phyloP scores from a whole-genome alignment of 2,888 invertebrate species.

The Congeria kusceri region DNA sequence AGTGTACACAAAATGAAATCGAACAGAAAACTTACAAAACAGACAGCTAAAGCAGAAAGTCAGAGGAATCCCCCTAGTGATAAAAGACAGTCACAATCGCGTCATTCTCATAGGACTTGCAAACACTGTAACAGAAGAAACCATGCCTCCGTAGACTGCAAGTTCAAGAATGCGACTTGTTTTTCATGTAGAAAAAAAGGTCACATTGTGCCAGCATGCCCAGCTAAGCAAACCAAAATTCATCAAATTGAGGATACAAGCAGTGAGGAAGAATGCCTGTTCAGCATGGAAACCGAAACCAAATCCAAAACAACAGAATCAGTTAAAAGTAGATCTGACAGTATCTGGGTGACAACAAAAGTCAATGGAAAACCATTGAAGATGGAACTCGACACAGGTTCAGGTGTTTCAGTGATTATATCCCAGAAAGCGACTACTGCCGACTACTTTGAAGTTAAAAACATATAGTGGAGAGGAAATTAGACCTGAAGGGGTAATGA shows the following conservation, averaged over 20 bases:
- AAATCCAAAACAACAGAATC: not conserved
- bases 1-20: not conserved
- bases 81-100: not conserved
- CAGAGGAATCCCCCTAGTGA: no score
- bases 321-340: not conserved
- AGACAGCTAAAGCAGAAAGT: not conserved
- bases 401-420: constrained; percentile 57
- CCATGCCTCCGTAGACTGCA: constrained; percentile 8
- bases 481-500: constrained; percentile 19
- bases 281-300: no score
- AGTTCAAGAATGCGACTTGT: constrained; percentile 35
- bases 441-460: constrained; percentile 35
- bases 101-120: not conserved
- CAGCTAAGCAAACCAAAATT: not conserved
- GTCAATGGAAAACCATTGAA: constrained; percentile 36
- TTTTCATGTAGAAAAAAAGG: constrained; percentile 17
- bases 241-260: constrained; percentile 3
- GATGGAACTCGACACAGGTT: constrained; percentile 66
- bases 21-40: not conserved
- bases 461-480: constrained; percentile 51
- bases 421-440: not conserved
- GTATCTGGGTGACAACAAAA: constrained; percentile 27
- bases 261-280: not conserved
- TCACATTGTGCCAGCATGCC: constrained; percentile 31
- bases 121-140: not conserved